phyloP scores from a whole-genome alignment of 1,140 invertebrate species.

The Micrasema longulum region DNA sequence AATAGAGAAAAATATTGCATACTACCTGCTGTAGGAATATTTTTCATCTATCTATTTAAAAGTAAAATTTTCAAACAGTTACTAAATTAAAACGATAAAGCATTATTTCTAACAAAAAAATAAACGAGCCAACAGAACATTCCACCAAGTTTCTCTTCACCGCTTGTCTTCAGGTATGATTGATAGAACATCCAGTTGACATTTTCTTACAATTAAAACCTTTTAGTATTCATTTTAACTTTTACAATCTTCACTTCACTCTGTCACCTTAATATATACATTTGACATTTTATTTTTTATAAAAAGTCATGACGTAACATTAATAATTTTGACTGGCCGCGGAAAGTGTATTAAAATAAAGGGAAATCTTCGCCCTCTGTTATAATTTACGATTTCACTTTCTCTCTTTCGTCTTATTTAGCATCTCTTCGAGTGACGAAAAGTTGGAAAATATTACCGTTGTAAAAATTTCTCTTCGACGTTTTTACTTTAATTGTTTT shows the following conservation, averaged over 20 bases:
- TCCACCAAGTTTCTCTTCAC: no score
- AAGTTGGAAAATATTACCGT: conserved; percentile 47
- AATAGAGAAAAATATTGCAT: no score
- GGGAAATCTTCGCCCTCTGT: conserved; percentile 48
- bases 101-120: no score
- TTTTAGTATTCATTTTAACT: no score
- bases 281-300: conserved; percentile 43
- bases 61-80: no score
- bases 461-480: conserved; percentile 36
- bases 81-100: no score
- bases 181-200: no score
- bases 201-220: no score
- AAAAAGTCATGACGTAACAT: conserved; percentile 46
- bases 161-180: no score
- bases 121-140: no score
- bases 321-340: conserved; percentile 45
- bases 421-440: conserved; percentile 38
- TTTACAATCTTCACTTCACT: neutral
- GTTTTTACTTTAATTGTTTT: conserved; percentile 49
- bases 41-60: no score
- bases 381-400: conserved; percentile 51
- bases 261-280: conserved; percentile 4
- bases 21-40: no score
- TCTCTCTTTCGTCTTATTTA: conserved; percentile 41
- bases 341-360: conserved; percentile 50